Conservation (phyloP, 1,140 invertebrate species). For the Bombus balteatus region DNA sequence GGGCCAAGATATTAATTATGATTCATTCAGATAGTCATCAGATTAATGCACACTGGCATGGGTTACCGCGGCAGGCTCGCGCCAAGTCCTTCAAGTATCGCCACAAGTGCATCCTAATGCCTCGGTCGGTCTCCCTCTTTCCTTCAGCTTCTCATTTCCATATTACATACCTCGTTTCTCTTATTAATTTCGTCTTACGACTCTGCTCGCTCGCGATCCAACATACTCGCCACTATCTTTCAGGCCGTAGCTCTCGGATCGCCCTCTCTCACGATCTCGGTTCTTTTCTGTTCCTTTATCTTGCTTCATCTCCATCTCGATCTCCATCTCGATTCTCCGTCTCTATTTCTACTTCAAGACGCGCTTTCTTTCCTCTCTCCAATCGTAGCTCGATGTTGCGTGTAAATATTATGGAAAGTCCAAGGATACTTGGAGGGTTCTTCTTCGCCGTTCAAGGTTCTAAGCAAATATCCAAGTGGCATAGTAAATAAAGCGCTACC, state of each 20-base stretch:
- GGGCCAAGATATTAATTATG: constrained; percentile 72
- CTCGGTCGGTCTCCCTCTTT: constrained; percentile 26
- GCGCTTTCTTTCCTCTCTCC: constrained; percentile 21
- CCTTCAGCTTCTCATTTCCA: constrained; percentile 62
- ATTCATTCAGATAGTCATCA: constrained; percentile 72
- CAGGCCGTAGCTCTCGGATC: constrained; percentile 29
- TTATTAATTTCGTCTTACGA: constrained; percentile 70
- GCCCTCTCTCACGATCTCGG: constrained; percentile 64
- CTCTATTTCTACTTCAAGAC: neutral
- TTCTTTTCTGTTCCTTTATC: constrained; percentile 45
- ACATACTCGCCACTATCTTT: constrained; percentile 25
- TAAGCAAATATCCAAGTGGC: constrained; percentile 69
- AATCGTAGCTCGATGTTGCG: constrained; percentile 70
- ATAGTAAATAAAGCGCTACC: constrained; percentile 66
- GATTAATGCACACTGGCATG: constrained; percentile 67
- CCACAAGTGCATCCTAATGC: constrained; percentile 68
- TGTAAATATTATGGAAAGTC: constrained; percentile 72
- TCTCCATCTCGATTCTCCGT: neutral
- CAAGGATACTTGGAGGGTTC: constrained; percentile 65
- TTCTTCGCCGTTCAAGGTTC: constrained; percentile 58
- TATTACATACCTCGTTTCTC: constrained; percentile 68
- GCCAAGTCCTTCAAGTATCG: constrained; percentile 51
- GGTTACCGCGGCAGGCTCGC: constrained; percentile 52
- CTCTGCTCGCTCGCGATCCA: constrained; percentile 48
- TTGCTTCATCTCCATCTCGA: constrained; percentile 1